Percentiles rank a stretch among this genome's conserved stretches.
Conservation (phyloP, 2,797 vertebrate genomes). For the Lophius americanus region DNA sequence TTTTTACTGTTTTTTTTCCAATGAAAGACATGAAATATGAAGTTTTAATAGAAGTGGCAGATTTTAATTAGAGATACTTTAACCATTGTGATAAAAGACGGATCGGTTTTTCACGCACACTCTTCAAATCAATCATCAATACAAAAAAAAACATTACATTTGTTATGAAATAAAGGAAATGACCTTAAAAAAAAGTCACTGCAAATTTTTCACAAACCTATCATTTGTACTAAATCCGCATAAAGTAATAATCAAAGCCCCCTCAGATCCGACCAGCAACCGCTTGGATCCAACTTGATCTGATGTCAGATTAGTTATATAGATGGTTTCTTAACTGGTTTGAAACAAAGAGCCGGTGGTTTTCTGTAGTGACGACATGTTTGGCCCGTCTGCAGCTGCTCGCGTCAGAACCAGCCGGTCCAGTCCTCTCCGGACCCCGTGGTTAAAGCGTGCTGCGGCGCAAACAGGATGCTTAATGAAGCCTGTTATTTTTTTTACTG, state of each 20-base stretch:
- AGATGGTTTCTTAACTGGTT: neutral
- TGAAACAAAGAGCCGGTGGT: neutral
- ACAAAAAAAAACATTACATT: neutral
- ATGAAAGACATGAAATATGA: constrained; percentile 49
- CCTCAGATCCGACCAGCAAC: neutral
- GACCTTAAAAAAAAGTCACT: no score
- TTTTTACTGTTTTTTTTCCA: no score
- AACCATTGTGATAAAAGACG: constrained; percentile 32
- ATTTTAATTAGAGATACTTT: constrained; percentile 46
- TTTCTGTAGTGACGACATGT: constrained; percentile 11
- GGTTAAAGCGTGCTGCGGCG: constrained; percentile 64
- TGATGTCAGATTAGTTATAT: constrained; percentile 15
- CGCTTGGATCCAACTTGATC: neutral
- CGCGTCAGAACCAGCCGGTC: constrained; percentile 16
- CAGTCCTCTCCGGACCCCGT: constrained; percentile 37
- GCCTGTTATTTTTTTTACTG: constrained; percentile 52
- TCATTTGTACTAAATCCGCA: no score
- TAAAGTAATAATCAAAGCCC: no score
- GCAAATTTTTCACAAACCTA: no score
- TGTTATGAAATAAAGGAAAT: no score
- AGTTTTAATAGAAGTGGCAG: constrained; percentile 67
- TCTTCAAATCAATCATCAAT: constrained; percentile 32
- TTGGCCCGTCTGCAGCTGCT: constrained; percentile 11
- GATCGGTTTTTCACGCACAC: constrained; percentile 48
- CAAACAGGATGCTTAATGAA: constrained; percentile 69